Evolutionary conservation across 1,140 invertebrate genomes (phyloP).

Genomic region (Calliphora vicina): DNA sequence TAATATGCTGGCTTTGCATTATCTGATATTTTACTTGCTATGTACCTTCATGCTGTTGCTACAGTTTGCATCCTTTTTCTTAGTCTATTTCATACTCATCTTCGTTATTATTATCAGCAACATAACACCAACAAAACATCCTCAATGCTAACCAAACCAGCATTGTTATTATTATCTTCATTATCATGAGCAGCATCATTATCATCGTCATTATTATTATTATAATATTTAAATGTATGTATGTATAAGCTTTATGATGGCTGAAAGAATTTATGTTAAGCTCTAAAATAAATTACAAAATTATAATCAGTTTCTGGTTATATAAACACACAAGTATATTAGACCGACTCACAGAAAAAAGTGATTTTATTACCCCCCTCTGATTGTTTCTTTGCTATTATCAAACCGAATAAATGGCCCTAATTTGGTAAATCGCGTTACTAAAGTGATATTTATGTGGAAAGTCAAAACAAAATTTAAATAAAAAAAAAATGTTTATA

Average conservation of each 20-base stretch:
- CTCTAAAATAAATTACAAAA: conserved; percentile 58
- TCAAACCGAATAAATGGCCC: no score
- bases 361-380: no score
- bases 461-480: no score
- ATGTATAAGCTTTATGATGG: conserved; percentile 5
- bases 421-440: no score
- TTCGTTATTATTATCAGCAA: neutral
- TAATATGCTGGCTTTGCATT: neutral
- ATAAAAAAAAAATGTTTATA: no score
- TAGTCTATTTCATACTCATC: neutral
- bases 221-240: neutral
- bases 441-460: no score
- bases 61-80: neutral
- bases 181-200: neutral
- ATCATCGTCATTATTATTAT: conserved; percentile 20
- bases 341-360: no score
- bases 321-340: neutral
- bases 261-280: conserved; percentile 49
- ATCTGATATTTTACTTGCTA: neutral
- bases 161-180: neutral
- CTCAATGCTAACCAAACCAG: neutral
- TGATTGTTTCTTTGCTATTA: no score
- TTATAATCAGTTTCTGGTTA: conserved; percentile 51
- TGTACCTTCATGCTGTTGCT: no score
- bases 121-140: neutral